Conservation (phyloP, 1,140 invertebrate genomes). For the Caenorhabditis inopinata region DNA sequence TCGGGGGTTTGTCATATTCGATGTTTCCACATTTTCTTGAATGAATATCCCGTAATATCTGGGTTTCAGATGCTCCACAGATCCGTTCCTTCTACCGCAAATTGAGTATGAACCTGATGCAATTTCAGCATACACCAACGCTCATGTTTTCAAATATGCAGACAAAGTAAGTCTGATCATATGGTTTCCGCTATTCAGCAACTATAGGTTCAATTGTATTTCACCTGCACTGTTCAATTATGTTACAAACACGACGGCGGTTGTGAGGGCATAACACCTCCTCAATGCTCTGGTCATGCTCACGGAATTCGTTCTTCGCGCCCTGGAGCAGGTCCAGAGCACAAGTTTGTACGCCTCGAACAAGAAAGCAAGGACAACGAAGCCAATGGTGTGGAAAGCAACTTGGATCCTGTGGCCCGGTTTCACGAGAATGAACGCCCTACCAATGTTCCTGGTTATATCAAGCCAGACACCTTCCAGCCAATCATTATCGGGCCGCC, state of each 20-base stretch:
- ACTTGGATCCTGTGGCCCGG: too few relatives aligned
- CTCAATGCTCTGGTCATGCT: neutral
- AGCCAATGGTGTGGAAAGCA: neutral
- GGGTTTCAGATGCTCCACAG: slow-evolving; percentile 54
- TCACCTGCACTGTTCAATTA: slow-evolving; percentile 63
- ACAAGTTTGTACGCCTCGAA: neutral
- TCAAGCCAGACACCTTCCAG: neutral
- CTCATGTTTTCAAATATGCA: slow-evolving; percentile 66
- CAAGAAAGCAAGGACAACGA: neutral
- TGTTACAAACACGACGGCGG: slow-evolving; percentile 65
- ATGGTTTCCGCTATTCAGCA: neutral
- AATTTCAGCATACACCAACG: slow-evolving; percentile 55
- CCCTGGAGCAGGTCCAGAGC: neutral
- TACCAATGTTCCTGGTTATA: slow-evolving; percentile 2
- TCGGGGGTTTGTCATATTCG: slow-evolving; percentile 53
- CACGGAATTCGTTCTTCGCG: neutral
- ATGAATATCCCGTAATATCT: too few relatives aligned
- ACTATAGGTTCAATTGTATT: slow-evolving; percentile 60
- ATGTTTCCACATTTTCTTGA: neutral
- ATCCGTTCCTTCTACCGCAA: slow-evolving; percentile 55
- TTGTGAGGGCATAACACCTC: slow-evolving; percentile 62
- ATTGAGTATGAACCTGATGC: slow-evolving; percentile 54
- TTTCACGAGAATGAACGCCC: neutral
- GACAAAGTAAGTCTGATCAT: slow-evolving; percentile 52
- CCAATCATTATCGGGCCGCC: slow-evolving; percentile 27